Evolutionary conservation across 2,113 vertebrate species (phyloP), one percentile per base, ranked within the genome.

Genomic region (Dermatemys mawii): DNA sequence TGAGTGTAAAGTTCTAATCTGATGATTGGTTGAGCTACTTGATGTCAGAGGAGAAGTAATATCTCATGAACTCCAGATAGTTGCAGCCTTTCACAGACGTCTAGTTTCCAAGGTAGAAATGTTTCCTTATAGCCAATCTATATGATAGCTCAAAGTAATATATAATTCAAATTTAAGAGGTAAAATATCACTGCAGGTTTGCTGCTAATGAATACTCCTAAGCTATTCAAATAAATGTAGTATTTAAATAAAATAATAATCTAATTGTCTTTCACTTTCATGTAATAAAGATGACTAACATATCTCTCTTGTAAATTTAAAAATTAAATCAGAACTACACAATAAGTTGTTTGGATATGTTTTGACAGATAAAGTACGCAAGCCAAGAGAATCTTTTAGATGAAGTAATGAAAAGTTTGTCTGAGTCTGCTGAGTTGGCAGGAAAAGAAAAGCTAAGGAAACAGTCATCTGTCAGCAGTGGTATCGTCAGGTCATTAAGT

Each of bases 311-410:
- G 3, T 75, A 32, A 55, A 83, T 81, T 92, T 87, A 76, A 81
- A 75, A 87, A 85, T 11, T 76, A 24, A 14, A 86, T 54, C 6
- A 55, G 57, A 46, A n/a, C 38, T 49, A 27, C 35, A 32, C 35
- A 94, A 29, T 86, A n/a, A 87, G 83, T 41, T 1, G 2, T 83
- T 92, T 93, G 53, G 46, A 1, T 96, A 3, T 38, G 75, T 95
- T 95, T 86, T 78, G 92, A 80, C 97, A 97, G 97, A 92, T 98
- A 53, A 98, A 99, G 97, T 99, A 98, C 82, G 98, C 98, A 91
- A 99, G 98, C 92, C 99, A 99, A 97, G 99, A 99, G 96, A 99
- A 99, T 97, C 98, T 99, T 95, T 98, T 99, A 46, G 98, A 98
- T 51, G 99, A 99, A 97, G 99, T 99, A 11, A 98, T 99, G 96